Base-by-base conservation (phyloP, 2,113 vertebrate genomes). In the Otus sunia region DNA sequence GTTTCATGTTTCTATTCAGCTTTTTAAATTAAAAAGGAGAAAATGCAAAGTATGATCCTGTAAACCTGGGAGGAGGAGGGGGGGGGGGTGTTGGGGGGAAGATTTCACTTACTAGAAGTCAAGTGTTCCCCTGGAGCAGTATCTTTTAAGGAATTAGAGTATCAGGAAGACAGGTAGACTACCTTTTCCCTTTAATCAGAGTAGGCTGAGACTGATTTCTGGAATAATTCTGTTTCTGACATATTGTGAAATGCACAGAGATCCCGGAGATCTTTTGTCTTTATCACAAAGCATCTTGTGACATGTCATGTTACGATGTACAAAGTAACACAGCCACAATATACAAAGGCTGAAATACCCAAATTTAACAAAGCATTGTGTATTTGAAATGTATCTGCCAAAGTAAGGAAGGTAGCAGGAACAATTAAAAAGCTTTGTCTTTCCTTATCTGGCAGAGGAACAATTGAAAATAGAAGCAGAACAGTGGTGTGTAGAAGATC, bases 161-260 rank as follows among this genome's bases (percentile, higher is more conserved):
- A 93, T 94, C 76, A 94, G 94, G 94, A 97, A 96, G 80, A 89
- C 53, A 79, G 53, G 72, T 53, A 94, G 91, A 93, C 71, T 63
- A 59, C 53, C 22, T 69, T 75, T 96, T 92, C 80, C 63, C 43
- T 97, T 94, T 94, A 83, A 92, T 95, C 85, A 60, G 47, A 76
- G 71, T 80, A 80, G 78, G 23, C n/a, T 67, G 36, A 88, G 47
- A 59, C 55, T 90, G n/a, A 47, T 95, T 93, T 85, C 55, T 89
- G 6, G 64, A 72, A 80, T 89, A 86, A 45, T 45, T 45, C 50
- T 88, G 15, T 81, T 86, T 90, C 66, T 85, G 83, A 60, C 77
- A 47, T 58, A 75, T 5, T 87, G 52, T 92, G 81, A 88, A 92
- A 85, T 77, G 58, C 67, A 75, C 41, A 89, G 56, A 86, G 32